These are phyloP conservation scores for Formica aserva DNA, from an alignment of 2,888 invertebrate genomes.

Conservation along the genomic window DNA sequence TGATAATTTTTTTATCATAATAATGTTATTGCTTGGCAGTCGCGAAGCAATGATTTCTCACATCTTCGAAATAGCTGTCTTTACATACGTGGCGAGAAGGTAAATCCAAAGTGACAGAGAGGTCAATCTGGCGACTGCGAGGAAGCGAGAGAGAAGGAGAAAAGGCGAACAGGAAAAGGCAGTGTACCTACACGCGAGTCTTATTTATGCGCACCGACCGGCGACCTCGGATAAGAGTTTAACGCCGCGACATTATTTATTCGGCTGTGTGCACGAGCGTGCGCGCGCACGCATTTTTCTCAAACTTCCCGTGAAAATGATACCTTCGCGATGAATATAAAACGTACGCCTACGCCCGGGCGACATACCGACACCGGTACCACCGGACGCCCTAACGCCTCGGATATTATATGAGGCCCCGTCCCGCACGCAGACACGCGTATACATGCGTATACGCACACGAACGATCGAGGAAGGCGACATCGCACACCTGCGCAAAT, in stretches of 20 bases:
- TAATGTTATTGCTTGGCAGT: constrained; percentile 6
- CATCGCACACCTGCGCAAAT: constrained; percentile 57
- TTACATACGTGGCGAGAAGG: constrained; percentile 14
- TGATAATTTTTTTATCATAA: background rate
- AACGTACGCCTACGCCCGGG: constrained; percentile 83
- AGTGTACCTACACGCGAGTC: constrained; percentile 74
- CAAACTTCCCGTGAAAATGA: constrained; percentile 83
- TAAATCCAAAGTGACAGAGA: constrained; percentile 29
- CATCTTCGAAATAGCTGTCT: constrained; percentile 33
- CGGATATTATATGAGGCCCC: constrained; percentile 74
- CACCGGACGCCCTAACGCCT: constrained; percentile 62
- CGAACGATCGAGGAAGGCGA: constrained; percentile 23
- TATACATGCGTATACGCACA: constrained; percentile 20
- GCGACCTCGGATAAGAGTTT: constrained; percentile 85
- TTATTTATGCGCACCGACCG: constrained; percentile 83
- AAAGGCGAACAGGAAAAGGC: constrained; percentile 41
- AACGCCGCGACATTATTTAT: constrained; percentile 84
- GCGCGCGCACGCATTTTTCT: constrained; percentile 52
- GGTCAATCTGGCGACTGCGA: constrained; percentile 22
- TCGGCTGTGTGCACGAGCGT: constrained; percentile 71
- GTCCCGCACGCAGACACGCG: constrained; percentile 67
- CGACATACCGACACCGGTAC: constrained; percentile 79
- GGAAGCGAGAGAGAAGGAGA: background rate
- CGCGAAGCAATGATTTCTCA: constrained; percentile 1
- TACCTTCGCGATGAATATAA: constrained; percentile 84